A percentile compares a stretch with the other conserved stretches of the same genome.
Conservation (phyloP, 1,140 invertebrate species). For the Neodiprion pinetum region DNA sequence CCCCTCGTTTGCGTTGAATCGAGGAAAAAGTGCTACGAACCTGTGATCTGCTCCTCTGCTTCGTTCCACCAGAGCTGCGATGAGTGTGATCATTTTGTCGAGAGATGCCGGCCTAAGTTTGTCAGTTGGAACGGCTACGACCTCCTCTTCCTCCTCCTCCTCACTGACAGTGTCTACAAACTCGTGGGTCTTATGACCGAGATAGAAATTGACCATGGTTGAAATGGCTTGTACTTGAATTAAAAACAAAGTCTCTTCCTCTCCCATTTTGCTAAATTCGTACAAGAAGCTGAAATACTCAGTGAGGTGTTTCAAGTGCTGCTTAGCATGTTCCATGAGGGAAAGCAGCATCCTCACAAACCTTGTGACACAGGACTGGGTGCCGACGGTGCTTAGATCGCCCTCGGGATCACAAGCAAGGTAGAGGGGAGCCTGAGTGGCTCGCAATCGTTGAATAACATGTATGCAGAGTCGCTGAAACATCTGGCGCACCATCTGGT, state of each 20-base stretch:
- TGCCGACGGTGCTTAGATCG: conserved; percentile 72
- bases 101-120: conserved; percentile 87
- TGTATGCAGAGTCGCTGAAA: conserved; percentile 93
- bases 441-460: conserved; percentile 86
- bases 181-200: conserved; percentile 79
- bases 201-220: conserved; percentile 90
- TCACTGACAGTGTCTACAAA: conserved; percentile 74
- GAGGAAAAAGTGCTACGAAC: conserved; percentile 20
- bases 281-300: conserved; percentile 92
- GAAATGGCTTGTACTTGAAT: conserved; percentile 86
- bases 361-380: conserved; percentile 87
- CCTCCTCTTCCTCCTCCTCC: conserved; percentile 84
- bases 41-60: conserved; percentile 78
- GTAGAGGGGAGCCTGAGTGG: conserved; percentile 54
- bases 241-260: conserved; percentile 89
- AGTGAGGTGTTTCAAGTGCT: conserved; percentile 85
- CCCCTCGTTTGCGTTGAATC: not conserved
- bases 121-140: conserved; percentile 71
- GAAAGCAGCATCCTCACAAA: conserved; percentile 90
- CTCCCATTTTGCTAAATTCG: conserved; percentile 94
- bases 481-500: conserved; percentile 95
- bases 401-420: conserved; percentile 56
- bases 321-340: conserved; percentile 88
- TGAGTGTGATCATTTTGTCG: conserved; percentile 95
- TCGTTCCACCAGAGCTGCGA: conserved; percentile 87